A percentile compares a stretch with the other conserved stretches of the same genome.
These are phyloP conservation scores for Bujurquina vittata DNA, from an alignment of 2,113 vertebrate species.

Conservation along the genomic window DNA sequence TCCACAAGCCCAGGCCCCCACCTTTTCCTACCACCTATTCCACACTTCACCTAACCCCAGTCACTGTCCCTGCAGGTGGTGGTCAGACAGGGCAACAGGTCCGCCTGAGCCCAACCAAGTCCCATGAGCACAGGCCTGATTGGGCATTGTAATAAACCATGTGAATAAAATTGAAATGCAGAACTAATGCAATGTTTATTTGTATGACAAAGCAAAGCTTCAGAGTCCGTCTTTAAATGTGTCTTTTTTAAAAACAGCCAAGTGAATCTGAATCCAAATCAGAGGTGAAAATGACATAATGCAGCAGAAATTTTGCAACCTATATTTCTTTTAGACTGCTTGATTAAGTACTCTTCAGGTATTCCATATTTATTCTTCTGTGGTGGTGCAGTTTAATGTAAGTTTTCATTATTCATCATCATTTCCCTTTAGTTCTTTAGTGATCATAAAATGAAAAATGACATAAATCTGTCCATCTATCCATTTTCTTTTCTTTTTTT, in stretches of 20 bases:
- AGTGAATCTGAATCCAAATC: neutral
- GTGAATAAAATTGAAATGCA: neutral
- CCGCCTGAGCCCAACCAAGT: neutral
- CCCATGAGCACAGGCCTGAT: neutral
- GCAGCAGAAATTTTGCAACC: neutral
- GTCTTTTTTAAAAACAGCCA: neutral
- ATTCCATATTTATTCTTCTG: neutral
- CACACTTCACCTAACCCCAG: too few species aligned
- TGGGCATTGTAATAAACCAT: neutral
- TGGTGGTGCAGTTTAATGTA: neutral
- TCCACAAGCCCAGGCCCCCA: fast-evolving
- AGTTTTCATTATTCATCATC: neutral
- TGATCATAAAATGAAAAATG: neutral
- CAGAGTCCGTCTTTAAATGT: neutral
- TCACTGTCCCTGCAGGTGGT: neutral
- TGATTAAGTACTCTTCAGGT: neutral
- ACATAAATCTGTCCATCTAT: neutral
- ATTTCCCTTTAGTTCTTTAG: neutral
- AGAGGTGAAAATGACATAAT: neutral
- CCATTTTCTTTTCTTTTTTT: neutral
- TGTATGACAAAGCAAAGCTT: neutral
- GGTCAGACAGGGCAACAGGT: neutral
- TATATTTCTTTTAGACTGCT: neutral
- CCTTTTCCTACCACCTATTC: neutral
- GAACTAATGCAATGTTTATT: neutral